A percentile compares a stretch with the other conserved stretches of the same genome.
phyloP scores from a whole-genome alignment of 2,113 vertebrate species.

The Indri indri region DNA sequence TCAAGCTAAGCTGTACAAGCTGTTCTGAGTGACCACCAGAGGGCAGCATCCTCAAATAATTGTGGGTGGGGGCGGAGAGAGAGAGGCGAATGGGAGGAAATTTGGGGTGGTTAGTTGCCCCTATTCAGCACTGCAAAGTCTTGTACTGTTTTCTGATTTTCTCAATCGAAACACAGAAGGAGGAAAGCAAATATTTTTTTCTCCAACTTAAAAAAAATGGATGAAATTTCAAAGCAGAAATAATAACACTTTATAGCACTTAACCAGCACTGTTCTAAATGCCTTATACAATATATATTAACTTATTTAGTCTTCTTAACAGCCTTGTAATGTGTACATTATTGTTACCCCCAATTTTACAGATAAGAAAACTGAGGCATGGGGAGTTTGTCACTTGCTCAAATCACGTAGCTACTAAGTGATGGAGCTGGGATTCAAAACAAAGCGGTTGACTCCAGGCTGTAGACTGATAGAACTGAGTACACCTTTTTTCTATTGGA shows the following conservation, averaged over 20 bases:
- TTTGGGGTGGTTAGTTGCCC: fast-evolving
- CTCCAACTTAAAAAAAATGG: background rate
- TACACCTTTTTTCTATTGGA: background rate
- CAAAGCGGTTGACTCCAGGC: background rate
- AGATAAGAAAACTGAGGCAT: background rate
- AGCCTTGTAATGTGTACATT: background rate
- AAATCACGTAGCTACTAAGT: too few relatives aligned
- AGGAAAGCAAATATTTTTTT: background rate
- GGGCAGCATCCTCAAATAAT: constrained; percentile 51
- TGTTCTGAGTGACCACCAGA: constrained; percentile 3
- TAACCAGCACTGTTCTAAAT: background rate
- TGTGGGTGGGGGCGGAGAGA: background rate
- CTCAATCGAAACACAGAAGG: background rate
- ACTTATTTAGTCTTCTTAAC: background rate
- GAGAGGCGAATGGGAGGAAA: background rate
- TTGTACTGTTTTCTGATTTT: background rate
- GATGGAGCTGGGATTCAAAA: background rate
- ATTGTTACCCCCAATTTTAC: background rate
- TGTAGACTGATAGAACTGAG: background rate
- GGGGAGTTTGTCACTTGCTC: background rate
- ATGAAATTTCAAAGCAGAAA: background rate
- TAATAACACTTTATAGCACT: background rate
- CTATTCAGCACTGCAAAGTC: background rate
- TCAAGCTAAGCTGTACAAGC: background rate
- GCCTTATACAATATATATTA: background rate